phyloP scores from a whole-genome alignment of 2,113 vertebrate species.

The Thunnus maccoyii region DNA sequence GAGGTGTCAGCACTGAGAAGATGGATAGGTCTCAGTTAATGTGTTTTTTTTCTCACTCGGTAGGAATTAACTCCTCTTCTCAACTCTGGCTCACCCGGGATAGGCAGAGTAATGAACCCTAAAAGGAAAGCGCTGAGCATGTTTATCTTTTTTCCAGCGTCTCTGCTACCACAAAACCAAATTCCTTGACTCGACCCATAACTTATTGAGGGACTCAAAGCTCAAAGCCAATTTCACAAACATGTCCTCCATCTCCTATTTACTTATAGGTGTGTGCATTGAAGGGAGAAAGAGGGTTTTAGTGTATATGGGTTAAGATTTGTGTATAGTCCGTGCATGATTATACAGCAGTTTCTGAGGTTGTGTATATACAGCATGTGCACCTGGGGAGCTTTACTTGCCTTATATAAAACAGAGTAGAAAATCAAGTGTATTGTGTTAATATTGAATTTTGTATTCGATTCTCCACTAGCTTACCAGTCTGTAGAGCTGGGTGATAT shows the following conservation, averaged over 20 bases:
- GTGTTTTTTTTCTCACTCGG: conserved; percentile 80
- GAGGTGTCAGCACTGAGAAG: conserved; percentile 79
- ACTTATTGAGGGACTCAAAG: conserved; percentile 77
- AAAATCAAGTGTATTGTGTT: conserved; percentile 41
- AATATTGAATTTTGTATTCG: background rate
- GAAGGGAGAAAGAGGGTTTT: conserved; percentile 61
- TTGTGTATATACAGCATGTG: conserved; percentile 25
- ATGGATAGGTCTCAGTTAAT: conserved; percentile 85
- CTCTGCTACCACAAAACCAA: conserved; percentile 60
- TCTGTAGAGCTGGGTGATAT: background rate
- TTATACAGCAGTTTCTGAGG: conserved; percentile 42
- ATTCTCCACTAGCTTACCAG: background rate
- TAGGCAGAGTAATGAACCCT: conserved; percentile 82
- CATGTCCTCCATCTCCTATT: conserved; percentile 69
- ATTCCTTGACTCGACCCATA: conserved; percentile 70
- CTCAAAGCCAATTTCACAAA: conserved; percentile 80
- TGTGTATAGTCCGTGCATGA: conserved; percentile 49
- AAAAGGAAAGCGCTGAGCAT: conserved; percentile 73
- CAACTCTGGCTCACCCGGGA: conserved; percentile 73
- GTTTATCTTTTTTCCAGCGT: conserved; percentile 72
- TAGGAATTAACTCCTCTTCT: conserved; percentile 81
- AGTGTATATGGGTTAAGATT: conserved; percentile 53
- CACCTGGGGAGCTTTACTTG: conserved; percentile 27
- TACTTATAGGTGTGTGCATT: conserved; percentile 73
- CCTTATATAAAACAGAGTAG: conserved; percentile 12